These are phyloP conservation scores for Volucella bombylans DNA, from an alignment of 2,888 invertebrate species.

Conservation along the genomic window DNA sequence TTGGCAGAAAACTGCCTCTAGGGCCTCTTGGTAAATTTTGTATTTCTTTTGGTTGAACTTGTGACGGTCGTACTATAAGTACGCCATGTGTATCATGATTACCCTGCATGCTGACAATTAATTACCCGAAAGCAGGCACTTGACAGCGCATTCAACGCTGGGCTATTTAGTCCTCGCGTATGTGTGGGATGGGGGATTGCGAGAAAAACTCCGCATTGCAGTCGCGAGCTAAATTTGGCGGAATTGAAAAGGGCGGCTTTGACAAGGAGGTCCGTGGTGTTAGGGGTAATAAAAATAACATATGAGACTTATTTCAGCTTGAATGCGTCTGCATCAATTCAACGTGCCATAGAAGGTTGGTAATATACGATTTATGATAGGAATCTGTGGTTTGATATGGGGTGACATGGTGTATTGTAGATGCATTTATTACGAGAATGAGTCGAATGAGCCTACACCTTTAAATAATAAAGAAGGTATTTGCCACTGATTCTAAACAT, in stretches of 20 bases:
- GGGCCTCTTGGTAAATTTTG: conserved; percentile 68
- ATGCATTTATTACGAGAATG: too few relatives aligned
- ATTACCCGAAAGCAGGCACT: conserved; percentile 72
- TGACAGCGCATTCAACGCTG: conserved; percentile 65
- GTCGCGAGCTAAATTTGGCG: conserved; percentile 35
- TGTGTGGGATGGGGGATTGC: conserved; percentile 5
- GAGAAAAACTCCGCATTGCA: conserved; percentile 55
- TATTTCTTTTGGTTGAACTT: conserved; percentile 48
- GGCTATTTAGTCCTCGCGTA: conserved; percentile 55
- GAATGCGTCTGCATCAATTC: conserved; percentile 37
- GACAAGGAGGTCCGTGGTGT: conserved; percentile 36
- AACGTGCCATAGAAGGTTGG: conserved; percentile 1
- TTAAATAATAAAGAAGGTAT: too few relatives aligned
- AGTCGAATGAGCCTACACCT: too few relatives aligned
- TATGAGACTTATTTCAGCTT: conserved; percentile 46
- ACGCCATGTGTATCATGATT: conserved; percentile 37
- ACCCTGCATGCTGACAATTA: conserved; percentile 69
- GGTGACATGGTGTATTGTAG: too few relatives aligned
- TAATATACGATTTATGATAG: too few relatives aligned
- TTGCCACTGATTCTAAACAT: too few relatives aligned
- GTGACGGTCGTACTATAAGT: not conserved
- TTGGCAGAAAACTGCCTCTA: conserved; percentile 50
- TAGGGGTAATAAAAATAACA: conserved; percentile 34
- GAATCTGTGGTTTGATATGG: too few relatives aligned
- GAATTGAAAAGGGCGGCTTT: conserved; percentile 32